phyloP scores from a whole-genome alignment of 2,888 invertebrate species.

The Acronicta aceris region DNA sequence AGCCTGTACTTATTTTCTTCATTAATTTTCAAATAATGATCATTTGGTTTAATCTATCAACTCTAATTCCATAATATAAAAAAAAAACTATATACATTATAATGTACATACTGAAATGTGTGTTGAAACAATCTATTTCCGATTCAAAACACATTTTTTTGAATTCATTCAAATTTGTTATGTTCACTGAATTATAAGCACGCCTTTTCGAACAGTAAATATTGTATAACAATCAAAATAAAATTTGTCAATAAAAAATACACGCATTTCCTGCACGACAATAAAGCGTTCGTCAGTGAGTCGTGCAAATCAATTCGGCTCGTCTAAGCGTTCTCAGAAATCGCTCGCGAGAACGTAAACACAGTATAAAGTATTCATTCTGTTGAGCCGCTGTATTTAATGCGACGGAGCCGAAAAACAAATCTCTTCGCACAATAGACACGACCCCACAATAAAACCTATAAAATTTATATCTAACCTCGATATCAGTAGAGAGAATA shows the following conservation, averaged over 20 bases:
- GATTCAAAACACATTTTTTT: slow-evolving; percentile 1
- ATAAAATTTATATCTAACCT: slow-evolving; percentile 83
- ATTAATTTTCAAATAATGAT: too few species aligned
- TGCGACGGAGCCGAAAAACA: slow-evolving; percentile 66
- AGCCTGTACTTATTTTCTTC: too few species aligned
- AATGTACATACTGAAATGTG: too few species aligned
- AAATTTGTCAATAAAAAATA: slow-evolving; percentile 28
- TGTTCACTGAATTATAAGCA: slow-evolving; percentile 20
- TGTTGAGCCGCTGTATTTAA: slow-evolving; percentile 60
- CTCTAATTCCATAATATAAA: too few species aligned
- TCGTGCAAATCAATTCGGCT: slow-evolving; percentile 51
- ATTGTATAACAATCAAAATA: slow-evolving; percentile 41
- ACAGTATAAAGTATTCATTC: slow-evolving; percentile 68
- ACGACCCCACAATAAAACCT: slow-evolving; percentile 77
- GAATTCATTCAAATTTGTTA: slow-evolving; percentile 6
- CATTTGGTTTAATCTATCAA: too few species aligned
- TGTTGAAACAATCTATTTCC: too few species aligned
- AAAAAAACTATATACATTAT: too few species aligned
- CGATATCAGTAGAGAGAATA: slow-evolving; percentile 84
- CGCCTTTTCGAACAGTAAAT: slow-evolving; percentile 28
- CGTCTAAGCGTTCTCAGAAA: slow-evolving; percentile 53
- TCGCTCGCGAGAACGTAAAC: slow-evolving; percentile 61
- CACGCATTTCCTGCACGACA: slow-evolving; percentile 13
- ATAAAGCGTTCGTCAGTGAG: slow-evolving; percentile 45
- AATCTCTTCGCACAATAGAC: slow-evolving; percentile 73